Evolutionary conservation across 2,888 invertebrate species (phyloP).

Genomic region (Calameuta filiformis): DNA sequence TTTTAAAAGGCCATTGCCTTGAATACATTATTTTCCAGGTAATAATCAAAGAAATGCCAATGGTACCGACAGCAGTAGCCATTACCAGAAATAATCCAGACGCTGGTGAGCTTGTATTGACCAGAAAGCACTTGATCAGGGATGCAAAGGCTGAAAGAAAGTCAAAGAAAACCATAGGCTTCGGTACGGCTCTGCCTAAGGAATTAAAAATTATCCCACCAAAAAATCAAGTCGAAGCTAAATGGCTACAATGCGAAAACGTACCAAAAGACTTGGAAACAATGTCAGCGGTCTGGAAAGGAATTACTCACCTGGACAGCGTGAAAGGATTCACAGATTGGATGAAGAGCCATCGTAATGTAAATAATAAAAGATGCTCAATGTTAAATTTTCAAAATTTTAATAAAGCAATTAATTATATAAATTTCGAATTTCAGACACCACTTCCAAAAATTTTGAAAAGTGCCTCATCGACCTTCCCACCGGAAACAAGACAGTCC

Average conservation of each 20-base stretch:
- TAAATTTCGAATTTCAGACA: background rate
- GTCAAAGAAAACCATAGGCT: conserved; percentile 68
- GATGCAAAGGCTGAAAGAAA: conserved; percentile 69
- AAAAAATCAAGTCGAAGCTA: conserved; percentile 67
- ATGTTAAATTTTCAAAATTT: background rate
- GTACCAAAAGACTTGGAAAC: conserved; percentile 71
- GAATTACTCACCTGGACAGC: conserved; percentile 70
- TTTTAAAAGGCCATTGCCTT: background rate
- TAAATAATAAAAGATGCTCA: conserved; percentile 15
- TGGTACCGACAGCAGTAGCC: conserved; percentile 71
- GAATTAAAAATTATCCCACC: conserved; percentile 70
- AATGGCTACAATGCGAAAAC: conserved; percentile 70
- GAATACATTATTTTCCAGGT: conserved; percentile 48
- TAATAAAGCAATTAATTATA: background rate
- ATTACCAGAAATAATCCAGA: conserved; percentile 66
- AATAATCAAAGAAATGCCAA: conserved; percentile 70
- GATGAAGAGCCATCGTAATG: conserved; percentile 42
- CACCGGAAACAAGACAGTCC: conserved; percentile 14
- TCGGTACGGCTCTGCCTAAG: conserved; percentile 68
- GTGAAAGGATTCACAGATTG: conserved; percentile 51
- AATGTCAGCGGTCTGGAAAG: conserved; percentile 74
- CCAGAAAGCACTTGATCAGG: conserved; percentile 67
- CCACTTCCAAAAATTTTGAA: conserved; percentile 26
- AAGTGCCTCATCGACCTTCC: background rate
- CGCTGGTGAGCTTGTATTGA: conserved; percentile 68